Conservation (phyloP, 2,113 vertebrate genomes). For the Malurus alboscapulatus region DNA sequence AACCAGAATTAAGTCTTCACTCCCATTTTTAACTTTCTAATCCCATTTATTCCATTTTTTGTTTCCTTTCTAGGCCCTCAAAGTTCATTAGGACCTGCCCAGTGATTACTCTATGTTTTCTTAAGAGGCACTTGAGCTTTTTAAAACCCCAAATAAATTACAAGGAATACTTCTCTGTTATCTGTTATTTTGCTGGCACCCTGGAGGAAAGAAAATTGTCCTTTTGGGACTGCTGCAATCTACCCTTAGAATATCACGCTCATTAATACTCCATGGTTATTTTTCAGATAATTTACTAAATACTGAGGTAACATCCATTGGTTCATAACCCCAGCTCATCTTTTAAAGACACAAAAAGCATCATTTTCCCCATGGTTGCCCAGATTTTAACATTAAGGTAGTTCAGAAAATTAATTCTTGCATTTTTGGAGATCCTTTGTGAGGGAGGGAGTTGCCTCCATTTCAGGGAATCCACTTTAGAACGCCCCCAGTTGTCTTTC, state of each 20-base stretch:
- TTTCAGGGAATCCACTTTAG: background rate
- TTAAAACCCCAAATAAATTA: background rate
- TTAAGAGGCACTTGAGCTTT: background rate
- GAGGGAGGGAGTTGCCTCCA: background rate
- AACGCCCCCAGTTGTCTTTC: fast-evolving
- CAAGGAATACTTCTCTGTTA: background rate
- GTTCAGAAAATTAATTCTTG: background rate
- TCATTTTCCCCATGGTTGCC: background rate
- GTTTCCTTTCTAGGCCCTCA: background rate
- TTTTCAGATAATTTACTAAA: constrained; percentile 15
- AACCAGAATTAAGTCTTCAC: background rate
- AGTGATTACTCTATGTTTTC: background rate
- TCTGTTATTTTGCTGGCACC: background rate
- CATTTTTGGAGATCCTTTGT: background rate
- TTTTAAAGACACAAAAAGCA: background rate
- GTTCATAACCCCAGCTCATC: background rate
- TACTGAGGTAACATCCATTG: background rate
- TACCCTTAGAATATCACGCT: background rate
- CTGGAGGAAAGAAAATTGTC: background rate
- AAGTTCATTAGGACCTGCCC: background rate
- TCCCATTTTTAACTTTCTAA: background rate
- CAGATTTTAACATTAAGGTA: background rate
- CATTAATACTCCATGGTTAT: background rate
- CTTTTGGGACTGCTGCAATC: background rate
- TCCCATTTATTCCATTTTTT: background rate